A percentile compares a stretch with the other conserved stretches of the same genome.
phyloP scores from a whole-genome alignment of 2,888 invertebrate species.

The Malthinus seriepunctatus region DNA sequence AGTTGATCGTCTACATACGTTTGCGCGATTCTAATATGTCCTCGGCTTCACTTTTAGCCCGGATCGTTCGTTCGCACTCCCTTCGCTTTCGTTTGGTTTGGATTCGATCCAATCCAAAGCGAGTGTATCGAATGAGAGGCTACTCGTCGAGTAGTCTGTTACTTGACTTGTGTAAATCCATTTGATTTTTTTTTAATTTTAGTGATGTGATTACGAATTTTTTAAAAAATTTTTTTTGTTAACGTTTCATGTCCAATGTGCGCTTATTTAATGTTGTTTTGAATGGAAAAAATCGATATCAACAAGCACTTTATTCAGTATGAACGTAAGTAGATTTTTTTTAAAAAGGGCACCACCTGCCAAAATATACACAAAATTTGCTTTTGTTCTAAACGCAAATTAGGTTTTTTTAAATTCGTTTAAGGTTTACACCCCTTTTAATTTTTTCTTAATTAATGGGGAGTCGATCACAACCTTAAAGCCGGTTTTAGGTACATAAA shows the following conservation, averaged over 20 bases:
- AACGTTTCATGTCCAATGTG: constrained; percentile 13
- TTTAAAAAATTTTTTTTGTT: constrained; percentile 10
- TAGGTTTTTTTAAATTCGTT: not conserved
- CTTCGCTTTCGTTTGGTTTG: constrained; percentile 40
- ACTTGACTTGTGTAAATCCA: constrained; percentile 23
- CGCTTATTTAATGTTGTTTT: constrained; percentile 17
- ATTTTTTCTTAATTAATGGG: not conserved
- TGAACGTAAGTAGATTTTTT: constrained; percentile 31
- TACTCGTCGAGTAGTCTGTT: constrained; percentile 30
- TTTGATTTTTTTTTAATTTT: constrained; percentile 21
- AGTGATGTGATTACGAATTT: constrained; percentile 30
- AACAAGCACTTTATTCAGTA: constrained; percentile 26
- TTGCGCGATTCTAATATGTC: constrained; percentile 33
- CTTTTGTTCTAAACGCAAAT: not conserved
- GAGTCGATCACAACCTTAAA: not conserved
- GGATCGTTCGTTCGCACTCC: constrained; percentile 35
- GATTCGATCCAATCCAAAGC: constrained; percentile 26
- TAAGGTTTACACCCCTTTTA: not conserved
- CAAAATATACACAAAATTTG: constrained; percentile 11
- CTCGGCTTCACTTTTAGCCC: constrained; percentile 37
- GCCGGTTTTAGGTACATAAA: not conserved
- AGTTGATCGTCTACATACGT: constrained; percentile 37
- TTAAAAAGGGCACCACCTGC: constrained; percentile 12
- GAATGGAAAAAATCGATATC: constrained; percentile 26
- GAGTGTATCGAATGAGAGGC: constrained; percentile 29